Evolutionary conservation across 2,113 vertebrate genomes (phyloP).

Genomic region (Sinosuthora webbiana): DNA sequence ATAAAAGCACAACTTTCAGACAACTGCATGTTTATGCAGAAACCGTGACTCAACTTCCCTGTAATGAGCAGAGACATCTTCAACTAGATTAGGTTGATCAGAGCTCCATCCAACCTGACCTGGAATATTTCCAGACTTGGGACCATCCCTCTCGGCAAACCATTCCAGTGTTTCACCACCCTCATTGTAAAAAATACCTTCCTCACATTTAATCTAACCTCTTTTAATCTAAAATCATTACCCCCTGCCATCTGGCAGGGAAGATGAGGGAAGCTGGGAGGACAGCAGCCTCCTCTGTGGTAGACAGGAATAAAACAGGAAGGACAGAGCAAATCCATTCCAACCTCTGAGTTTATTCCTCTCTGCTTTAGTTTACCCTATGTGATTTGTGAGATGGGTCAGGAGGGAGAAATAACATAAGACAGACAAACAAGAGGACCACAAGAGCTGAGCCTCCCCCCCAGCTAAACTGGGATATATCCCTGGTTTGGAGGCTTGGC

Average conservation of each 20-base stretch:
- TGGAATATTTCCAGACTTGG: background rate
- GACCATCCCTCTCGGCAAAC: background rate
- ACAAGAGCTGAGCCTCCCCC: background rate
- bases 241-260: background rate
- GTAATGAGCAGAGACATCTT: background rate
- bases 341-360: background rate
- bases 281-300: background rate
- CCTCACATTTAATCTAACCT: background rate
- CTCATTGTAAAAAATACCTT: background rate
- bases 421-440: rapidly evolving
- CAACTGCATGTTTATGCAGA: background rate
- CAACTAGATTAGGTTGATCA: background rate
- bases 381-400: background rate
- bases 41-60: background rate
- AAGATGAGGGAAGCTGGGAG: background rate
- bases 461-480: background rate
- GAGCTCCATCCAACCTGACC: background rate
- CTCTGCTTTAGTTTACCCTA: background rate
- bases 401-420: background rate
- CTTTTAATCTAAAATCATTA: background rate
- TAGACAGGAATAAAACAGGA: background rate
- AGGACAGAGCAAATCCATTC: background rate
- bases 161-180: background rate
- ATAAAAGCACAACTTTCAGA: background rate
- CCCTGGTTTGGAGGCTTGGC: background rate